Evolutionary conservation across 1,140 invertebrate genomes (phyloP), one percentile per base, ranked within the genome.

Genomic region (Teleopsis dalmanni): DNA sequence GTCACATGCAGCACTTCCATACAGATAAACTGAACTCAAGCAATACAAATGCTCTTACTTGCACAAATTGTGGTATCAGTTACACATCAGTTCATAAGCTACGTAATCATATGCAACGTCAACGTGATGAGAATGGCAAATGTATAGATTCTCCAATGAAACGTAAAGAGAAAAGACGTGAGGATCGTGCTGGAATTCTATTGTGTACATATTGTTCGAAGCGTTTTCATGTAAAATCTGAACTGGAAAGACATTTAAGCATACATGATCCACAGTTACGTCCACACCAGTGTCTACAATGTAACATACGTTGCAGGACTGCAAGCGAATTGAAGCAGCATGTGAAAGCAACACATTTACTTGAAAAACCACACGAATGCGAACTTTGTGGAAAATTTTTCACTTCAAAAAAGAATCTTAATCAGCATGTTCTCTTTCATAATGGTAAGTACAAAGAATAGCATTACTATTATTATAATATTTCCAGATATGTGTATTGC

Each of bases 51-150:
- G 13, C 16, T 5, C 31, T 40, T 26, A 35, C 25, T 5, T 52
- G 50, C 26, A 23, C n/a, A 5, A 52, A 52, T 37, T 52, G 50
- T 35, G 46, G 46, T 23, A 27, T 21, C 10, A 14, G 7, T 16
- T 52, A 47, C 25, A 27, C 26, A 18, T 42, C 45, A 3, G 4
- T 43, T n/a, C 22, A 43, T 8, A 47, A 47, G 9, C 21, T 52
- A 27, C 46, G 41, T 6, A 22, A 34, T 18, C 50, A 52, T 26
- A 13, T 37, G 11, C 29, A 47, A n/a, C 33, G 34, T 11, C 26
- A 27, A 19, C 37, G 40, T 18, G 45, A 52, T 22, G 46, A 52
- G 13, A 52, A 52, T 21, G 50, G 50, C 3, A 31, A 42, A 19
- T 52, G 50, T 37, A 27, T 52, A 8, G 40, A 42, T n/a, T 18